These are phyloP conservation scores for Ectemnius continuus DNA, from an alignment of 2,888 invertebrate species.

Conservation along the genomic window DNA sequence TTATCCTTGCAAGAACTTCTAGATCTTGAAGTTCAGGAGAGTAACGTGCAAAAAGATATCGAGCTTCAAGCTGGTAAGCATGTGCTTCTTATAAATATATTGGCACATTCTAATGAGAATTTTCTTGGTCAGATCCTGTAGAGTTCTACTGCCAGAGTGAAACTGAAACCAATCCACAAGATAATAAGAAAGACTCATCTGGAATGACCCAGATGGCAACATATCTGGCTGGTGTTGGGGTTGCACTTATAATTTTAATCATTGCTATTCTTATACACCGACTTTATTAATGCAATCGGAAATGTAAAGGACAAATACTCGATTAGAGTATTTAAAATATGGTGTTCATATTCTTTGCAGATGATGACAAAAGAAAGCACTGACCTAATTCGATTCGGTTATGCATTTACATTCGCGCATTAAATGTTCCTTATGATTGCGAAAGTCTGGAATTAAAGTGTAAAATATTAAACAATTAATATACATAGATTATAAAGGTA, in stretches of 20 bases:
- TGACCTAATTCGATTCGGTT: no score
- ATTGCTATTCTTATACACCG: slow-evolving; percentile 83
- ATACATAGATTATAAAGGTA: no score
- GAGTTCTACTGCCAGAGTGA: slow-evolving; percentile 76
- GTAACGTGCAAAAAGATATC: slow-evolving; percentile 85
- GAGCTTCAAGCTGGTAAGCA: slow-evolving; percentile 88
- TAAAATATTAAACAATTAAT: no score
- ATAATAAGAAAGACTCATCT: slow-evolving; percentile 80
- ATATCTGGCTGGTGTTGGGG: slow-evolving; percentile 82
- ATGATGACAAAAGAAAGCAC: no score
- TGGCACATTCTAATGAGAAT: background rate
- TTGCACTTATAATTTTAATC: slow-evolving; percentile 83
- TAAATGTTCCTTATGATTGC: no score
- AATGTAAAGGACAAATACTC: no score
- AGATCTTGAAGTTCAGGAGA: slow-evolving; percentile 86
- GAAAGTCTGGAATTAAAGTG: no score
- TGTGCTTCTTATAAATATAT: slow-evolving; percentile 8
- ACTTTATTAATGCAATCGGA: slow-evolving; percentile 45
- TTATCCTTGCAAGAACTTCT: slow-evolving; percentile 90
- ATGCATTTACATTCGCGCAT: no score
- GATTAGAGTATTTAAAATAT: no score
- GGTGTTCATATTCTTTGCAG: no score
- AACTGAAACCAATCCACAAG: slow-evolving; percentile 78
- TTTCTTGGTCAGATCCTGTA: slow-evolving; percentile 71
- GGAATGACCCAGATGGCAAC: slow-evolving; percentile 81